These are phyloP conservation scores for Mythimna pallens DNA, from an alignment of 2,888 invertebrate species.

Conservation along the genomic window DNA sequence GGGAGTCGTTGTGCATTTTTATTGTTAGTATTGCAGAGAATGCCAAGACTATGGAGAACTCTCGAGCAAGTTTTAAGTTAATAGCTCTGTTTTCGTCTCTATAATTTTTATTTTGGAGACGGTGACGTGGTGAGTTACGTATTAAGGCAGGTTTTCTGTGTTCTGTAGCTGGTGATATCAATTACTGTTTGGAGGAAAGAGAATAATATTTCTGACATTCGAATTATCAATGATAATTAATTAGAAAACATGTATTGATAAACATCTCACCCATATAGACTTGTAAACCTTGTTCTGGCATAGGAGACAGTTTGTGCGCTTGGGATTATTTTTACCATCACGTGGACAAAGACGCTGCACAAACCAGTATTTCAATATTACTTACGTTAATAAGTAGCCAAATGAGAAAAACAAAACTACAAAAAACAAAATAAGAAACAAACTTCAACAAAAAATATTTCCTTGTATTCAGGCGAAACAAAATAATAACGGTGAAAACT, in stretches of 20 bases:
- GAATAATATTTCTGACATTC: neutral
- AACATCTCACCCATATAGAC: no score
- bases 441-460: conserved; percentile 10
- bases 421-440: neutral
- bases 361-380: neutral
- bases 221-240: no score
- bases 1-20: conserved; percentile 63
- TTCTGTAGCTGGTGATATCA: neutral
- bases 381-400: neutral
- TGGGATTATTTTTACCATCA: no score
- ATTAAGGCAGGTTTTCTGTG: neutral
- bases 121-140: conserved; percentile 12
- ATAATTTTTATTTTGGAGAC: conserved; percentile 40
- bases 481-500: conserved; percentile 45
- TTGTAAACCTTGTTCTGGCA: neutral
- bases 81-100: conserved; percentile 36
- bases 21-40: conserved; percentile 55
- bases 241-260: no score
- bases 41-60: conserved; percentile 55
- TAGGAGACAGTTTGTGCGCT: neutral
- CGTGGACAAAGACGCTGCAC: no score
- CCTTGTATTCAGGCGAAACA: conserved; percentile 18
- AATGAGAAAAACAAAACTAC: conserved; percentile 6
- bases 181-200: neutral
- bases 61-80: conserved; percentile 53